These are phyloP conservation scores for Brachypodius melanocephalos DNA, from an alignment of 2,113 vertebrate species.

Conservation along the genomic window DNA sequence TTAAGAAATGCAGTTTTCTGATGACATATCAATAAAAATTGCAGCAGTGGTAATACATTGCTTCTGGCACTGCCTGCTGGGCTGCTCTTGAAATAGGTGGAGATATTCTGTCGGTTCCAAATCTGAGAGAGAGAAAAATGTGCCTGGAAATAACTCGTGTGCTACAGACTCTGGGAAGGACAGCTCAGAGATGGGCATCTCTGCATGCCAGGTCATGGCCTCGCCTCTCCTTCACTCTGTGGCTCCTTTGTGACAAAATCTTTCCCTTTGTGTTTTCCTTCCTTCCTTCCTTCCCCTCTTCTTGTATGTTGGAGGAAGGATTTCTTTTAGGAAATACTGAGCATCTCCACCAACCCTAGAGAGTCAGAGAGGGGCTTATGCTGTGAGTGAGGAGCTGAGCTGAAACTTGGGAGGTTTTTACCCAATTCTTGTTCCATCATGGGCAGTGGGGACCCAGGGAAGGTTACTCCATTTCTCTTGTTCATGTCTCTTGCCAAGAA, in stretches of 20 bases:
- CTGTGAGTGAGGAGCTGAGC: not conserved
- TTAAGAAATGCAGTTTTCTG: not conserved
- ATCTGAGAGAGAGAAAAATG: not conserved
- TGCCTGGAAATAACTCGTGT: not conserved
- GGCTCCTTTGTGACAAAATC: not conserved
- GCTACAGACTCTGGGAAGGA: not conserved
- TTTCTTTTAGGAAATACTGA: not conserved
- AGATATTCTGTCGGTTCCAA: not conserved
- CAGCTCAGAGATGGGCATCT: not conserved
- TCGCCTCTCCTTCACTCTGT: not conserved
- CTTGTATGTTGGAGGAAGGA: not conserved
- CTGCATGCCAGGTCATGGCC: not conserved
- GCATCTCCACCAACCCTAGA: not conserved
- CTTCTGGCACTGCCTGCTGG: not conserved
- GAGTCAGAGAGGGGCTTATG: not conserved
- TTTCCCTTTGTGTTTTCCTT: not conserved
- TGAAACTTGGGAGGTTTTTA: not conserved
- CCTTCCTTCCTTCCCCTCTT: not conserved
- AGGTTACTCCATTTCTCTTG: not conserved
- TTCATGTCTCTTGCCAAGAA: not conserved
- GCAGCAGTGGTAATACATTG: not conserved
- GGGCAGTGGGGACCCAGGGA: not conserved
- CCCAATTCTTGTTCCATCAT: not conserved
- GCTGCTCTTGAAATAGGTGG: not conserved
- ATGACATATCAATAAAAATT: not conserved